Evolutionary conservation across 2,113 vertebrate genomes (phyloP).

Genomic region (Spilogale gracilis): DNA sequence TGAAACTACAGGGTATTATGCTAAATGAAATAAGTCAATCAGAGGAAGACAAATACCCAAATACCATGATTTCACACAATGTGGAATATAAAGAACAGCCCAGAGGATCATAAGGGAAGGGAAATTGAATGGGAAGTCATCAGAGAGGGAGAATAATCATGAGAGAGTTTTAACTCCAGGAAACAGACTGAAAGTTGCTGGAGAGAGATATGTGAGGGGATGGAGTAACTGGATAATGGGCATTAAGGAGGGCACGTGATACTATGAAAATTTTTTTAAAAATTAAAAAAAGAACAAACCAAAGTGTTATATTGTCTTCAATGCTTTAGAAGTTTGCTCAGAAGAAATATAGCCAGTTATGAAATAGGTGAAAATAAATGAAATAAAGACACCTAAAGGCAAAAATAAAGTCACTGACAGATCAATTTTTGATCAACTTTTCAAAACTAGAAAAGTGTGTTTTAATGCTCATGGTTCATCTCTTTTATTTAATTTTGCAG

Average conservation of each 20-base stretch:
- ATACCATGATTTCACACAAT: no score
- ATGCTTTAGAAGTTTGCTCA: not conserved
- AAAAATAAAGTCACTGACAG: not conserved
- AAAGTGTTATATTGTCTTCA: not conserved
- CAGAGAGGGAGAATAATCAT: no score
- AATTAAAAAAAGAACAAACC: not conserved
- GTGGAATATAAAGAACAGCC: no score
- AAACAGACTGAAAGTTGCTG: not conserved
- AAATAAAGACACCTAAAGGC: not conserved
- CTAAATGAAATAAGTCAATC: no score
- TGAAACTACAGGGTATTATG: no score
- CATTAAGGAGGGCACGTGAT: not conserved
- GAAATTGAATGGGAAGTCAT: no score
- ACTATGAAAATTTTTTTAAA: not conserved
- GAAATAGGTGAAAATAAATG: not conserved
- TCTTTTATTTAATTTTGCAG: not conserved
- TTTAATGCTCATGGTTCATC: not conserved
- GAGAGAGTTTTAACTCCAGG: not conserved
- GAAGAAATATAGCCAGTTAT: not conserved
- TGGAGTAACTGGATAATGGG: not conserved
- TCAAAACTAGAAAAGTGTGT: constrained; percentile 25
- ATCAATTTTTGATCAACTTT: constrained; percentile 1
- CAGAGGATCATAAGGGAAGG: no score
- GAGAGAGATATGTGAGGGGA: not conserved
- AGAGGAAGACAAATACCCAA: no score